A percentile compares a stretch with the other conserved stretches of the same genome.
Conservation (phyloP, 2,797 vertebrate species). For the Merluccius polli region DNA sequence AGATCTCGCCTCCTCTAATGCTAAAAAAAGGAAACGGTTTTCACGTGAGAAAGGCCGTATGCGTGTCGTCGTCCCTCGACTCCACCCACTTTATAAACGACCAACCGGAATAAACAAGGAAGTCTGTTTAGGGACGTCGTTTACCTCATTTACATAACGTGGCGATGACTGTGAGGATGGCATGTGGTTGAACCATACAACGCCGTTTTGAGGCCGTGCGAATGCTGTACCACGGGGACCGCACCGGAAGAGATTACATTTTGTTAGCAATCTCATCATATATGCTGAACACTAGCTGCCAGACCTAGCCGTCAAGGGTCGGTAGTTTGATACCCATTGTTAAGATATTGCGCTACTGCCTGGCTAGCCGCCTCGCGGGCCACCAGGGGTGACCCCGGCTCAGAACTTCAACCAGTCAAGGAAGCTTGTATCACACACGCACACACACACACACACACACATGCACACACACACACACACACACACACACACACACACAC, state of each 20-base stretch:
- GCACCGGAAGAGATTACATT: background rate
- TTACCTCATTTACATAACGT: no score
- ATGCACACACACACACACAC: background rate
- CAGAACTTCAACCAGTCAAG: background rate
- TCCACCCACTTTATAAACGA: background rate
- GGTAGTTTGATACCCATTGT: slow-evolving; percentile 1
- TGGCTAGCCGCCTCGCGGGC: background rate
- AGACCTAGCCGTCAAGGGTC: background rate
- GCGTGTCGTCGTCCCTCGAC: background rate
- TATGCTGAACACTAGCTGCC: background rate
- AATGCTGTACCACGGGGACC: no score
- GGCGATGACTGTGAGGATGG: background rate
- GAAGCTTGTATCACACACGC: background rate
- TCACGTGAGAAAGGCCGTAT: background rate
- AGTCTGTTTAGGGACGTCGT: background rate
- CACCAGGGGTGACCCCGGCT: slow-evolving; percentile 18
- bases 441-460: slow-evolving; percentile 10
- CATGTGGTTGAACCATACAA: background rate
- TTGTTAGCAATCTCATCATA: background rate
- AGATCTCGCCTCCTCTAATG: background rate
- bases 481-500: slow-evolving; percentile 17
- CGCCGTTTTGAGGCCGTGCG: no score
- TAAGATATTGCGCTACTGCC: background rate
- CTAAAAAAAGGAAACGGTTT: background rate
- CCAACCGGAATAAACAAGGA: background rate